These are phyloP conservation scores for Anoplopoma fimbria DNA, from an alignment of 2,113 vertebrate species.

Conservation along the genomic window DNA sequence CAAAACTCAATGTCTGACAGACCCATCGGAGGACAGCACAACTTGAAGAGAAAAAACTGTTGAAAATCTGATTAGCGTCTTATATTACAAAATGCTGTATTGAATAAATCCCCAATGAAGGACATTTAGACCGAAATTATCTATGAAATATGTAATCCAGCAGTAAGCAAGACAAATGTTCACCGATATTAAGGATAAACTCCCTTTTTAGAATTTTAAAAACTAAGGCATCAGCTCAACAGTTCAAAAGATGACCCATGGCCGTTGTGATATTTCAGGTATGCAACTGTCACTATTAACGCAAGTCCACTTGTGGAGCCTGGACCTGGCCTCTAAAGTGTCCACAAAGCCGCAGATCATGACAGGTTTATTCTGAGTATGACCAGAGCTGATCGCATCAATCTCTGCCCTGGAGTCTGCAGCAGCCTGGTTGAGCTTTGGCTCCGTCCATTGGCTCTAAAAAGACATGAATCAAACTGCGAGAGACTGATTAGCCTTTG, in stretches of 20 bases:
- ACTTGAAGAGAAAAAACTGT: too few species aligned
- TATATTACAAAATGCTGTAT: background rate
- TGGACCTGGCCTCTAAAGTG: conserved; percentile 23
- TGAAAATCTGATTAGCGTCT: background rate
- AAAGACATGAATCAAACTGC: conserved; percentile 65
- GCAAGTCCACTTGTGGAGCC: conserved; percentile 28
- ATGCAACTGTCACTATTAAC: conserved; percentile 18
- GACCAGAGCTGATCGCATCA: conserved; percentile 61
- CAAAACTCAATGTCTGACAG: too few species aligned
- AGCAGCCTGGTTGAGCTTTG: conserved; percentile 39
- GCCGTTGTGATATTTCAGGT: conserved; percentile 26
- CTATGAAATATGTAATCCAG: background rate
- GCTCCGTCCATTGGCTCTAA: conserved; percentile 50
- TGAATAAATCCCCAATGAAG: background rate
- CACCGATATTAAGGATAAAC: background rate
- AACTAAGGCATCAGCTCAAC: background rate
- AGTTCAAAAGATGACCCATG: background rate
- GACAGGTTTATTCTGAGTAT: conserved; percentile 51
- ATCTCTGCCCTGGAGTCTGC: conserved; percentile 45
- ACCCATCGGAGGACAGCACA: too few species aligned
- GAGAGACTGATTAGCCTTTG: conserved; percentile 61
- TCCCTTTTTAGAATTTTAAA: background rate
- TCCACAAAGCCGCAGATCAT: conserved; percentile 50
- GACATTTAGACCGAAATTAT: background rate
- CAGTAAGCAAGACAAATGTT: background rate